Conservation (phyloP, 1,140 invertebrate species). For the Aphis craccivora region DNA sequence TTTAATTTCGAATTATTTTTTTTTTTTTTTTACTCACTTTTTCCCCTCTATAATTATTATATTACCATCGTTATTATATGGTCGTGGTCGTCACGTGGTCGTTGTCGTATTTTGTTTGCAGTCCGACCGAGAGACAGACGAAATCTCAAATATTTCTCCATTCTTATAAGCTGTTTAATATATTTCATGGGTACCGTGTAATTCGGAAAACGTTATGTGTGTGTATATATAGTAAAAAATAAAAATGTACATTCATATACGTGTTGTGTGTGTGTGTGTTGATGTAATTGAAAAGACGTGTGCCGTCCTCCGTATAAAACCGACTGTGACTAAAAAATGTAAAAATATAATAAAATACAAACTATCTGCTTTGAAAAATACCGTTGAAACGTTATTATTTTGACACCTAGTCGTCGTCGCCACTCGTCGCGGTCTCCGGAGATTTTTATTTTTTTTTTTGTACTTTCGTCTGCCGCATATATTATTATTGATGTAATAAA, state of each 20-base stretch:
- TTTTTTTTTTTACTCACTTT: not conserved
- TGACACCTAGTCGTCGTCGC: not conserved
- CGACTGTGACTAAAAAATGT: not conserved
- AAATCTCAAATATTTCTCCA: constrained; percentile 24
- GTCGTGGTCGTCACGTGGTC: constrained; percentile 23
- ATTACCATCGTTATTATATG: not conserved
- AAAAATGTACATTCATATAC: not conserved
- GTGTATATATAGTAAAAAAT: not conserved
- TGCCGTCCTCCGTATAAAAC: constrained; percentile 9
- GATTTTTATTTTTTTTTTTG: not conserved
- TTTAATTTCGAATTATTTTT: not conserved
- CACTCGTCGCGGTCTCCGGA: not conserved
- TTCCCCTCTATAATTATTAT: constrained; percentile 10
- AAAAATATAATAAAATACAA: constrained; percentile 19
- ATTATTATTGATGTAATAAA: not conserved
- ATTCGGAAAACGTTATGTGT: not conserved
- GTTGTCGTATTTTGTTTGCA: not conserved
- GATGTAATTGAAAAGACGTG: constrained; percentile 26
- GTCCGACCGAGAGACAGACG: not conserved
- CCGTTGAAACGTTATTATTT: constrained; percentile 25
- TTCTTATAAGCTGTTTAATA: not conserved
- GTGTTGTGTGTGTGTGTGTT: not conserved
- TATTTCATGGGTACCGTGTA: not conserved
- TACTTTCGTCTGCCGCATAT: not conserved
- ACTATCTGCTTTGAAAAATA: not conserved